These are phyloP conservation scores for Coregonus ussuriensis DNA, from an alignment of 2,797 vertebrate species.

Conservation along the genomic window DNA sequence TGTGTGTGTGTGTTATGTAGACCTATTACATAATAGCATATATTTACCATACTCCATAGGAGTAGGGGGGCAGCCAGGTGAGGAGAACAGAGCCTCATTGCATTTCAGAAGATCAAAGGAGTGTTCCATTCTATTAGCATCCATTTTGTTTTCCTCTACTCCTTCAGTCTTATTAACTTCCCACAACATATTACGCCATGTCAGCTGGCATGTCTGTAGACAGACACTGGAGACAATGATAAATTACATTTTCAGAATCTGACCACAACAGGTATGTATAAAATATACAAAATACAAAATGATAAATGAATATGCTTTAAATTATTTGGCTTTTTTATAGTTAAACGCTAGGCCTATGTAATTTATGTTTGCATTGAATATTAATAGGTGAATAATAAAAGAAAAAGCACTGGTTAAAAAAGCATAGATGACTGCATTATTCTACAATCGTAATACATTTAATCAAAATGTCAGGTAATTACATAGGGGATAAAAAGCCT, in stretches of 20 bases:
- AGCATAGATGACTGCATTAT: too few relatives aligned
- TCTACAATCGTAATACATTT: neutral
- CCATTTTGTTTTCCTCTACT: constrained; percentile 71
- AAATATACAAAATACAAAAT: too few relatives aligned
- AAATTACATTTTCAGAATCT: neutral
- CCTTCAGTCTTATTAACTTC: constrained; percentile 80
- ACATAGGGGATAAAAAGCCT: neutral
- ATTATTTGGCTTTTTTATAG: neutral
- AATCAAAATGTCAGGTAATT: neutral
- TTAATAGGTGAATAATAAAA: neutral
- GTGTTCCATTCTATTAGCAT: constrained; percentile 84
- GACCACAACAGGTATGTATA: too few relatives aligned
- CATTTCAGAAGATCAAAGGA: constrained; percentile 93
- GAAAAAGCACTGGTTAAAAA: neutral
- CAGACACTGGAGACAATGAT: constrained; percentile 8
- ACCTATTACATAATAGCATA: constrained; percentile 2
- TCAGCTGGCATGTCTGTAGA: constrained; percentile 54
- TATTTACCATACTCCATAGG: constrained; percentile 95
- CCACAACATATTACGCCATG: constrained; percentile 88
- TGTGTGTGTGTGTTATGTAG: neutral
- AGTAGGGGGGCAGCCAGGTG: constrained; percentile 86
- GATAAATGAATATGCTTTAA: neutral
- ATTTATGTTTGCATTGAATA: neutral
- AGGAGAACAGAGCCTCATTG: constrained; percentile 91
- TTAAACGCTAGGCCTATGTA: neutral